phyloP scores from a whole-genome alignment of 2,888 invertebrate genomes.

The Dolichopus griseipennis region DNA sequence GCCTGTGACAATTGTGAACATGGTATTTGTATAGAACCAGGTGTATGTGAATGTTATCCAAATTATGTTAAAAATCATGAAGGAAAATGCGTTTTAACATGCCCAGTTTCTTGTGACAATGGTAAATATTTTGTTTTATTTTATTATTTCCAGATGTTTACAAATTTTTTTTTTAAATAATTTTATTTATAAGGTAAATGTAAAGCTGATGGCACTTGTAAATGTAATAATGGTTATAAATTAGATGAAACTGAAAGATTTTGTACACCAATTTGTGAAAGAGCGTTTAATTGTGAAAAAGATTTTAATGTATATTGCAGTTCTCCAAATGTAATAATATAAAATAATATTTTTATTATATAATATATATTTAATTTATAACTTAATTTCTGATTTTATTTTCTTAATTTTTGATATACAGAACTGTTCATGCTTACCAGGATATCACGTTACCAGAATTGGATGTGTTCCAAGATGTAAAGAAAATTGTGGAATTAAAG shows the following conservation, averaged over 20 bases:
- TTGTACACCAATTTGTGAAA: conserved; percentile 52
- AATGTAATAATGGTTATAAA: conserved; percentile 55
- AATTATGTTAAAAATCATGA: conserved; percentile 36
- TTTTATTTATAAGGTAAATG: conserved; percentile 40
- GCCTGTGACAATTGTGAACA: conserved; percentile 41
- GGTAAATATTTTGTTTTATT: conserved; percentile 33
- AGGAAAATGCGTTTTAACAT: conserved; percentile 38
- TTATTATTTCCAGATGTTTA: background rate
- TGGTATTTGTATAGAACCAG: conserved; percentile 33
- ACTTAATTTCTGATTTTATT: too few species aligned
- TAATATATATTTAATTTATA: too few species aligned
- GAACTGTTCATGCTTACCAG: conserved; percentile 41
- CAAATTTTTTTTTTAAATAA: too few species aligned
- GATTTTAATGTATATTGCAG: background rate
- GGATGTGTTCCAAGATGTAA: conserved; percentile 36
- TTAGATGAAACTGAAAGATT: conserved; percentile 50
- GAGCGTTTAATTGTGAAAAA: background rate
- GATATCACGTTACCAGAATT: conserved; percentile 36
- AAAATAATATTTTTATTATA: too few species aligned
- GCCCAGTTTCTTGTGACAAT: conserved; percentile 49
- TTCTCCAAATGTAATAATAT: background rate
- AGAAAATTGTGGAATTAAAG: conserved; percentile 42
- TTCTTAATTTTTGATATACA: conserved; percentile 26
- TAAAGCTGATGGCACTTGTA: conserved; percentile 51
- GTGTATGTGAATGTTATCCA: conserved; percentile 35